Percentiles rank a stretch among this genome's conserved stretches.
phyloP scores from a whole-genome alignment of 2,888 invertebrate genomes.

The Cremastinae sp. region DNA sequence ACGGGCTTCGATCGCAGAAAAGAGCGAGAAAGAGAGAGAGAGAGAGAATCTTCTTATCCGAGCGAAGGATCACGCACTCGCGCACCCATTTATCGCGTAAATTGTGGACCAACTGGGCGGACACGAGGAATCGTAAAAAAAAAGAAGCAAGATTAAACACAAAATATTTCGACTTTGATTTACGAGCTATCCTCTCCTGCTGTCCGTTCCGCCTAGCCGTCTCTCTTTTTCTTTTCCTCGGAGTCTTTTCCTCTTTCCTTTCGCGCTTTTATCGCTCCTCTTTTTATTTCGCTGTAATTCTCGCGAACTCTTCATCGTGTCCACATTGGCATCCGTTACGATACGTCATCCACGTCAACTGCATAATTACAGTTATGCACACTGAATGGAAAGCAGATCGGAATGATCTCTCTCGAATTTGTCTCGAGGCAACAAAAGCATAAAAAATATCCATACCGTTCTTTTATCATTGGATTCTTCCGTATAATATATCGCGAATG shows the following conservation, averaged over 20 bases:
- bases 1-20: slow-evolving; percentile 51
- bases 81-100: slow-evolving; percentile 59
- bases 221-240: slow-evolving; percentile 24
- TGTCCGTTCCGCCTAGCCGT: slow-evolving; percentile 29
- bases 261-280: slow-evolving; percentile 45
- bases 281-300: slow-evolving; percentile 54
- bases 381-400: slow-evolving; percentile 42
- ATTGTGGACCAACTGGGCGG: slow-evolving; percentile 62
- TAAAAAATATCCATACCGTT: no score
- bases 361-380: slow-evolving; percentile 59
- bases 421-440: slow-evolving; percentile 60
- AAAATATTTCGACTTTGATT: slow-evolving; percentile 60
- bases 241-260: slow-evolving; percentile 1
- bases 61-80: slow-evolving; percentile 51
- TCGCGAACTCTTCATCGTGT: slow-evolving; percentile 44
- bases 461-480: no score
- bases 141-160: slow-evolving; percentile 6
- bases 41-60: slow-evolving; percentile 48
- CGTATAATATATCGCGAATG: no score
- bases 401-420: slow-evolving; percentile 35
- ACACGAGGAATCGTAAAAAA: slow-evolving; percentile 52
- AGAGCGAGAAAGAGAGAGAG: slow-evolving; percentile 12
- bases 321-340: slow-evolving; percentile 55
- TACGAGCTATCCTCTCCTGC: slow-evolving; percentile 44
- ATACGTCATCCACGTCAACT: slow-evolving; percentile 55